phyloP scores from a whole-genome alignment of 2,797 vertebrate genomes.

The Tinamus major region DNA sequence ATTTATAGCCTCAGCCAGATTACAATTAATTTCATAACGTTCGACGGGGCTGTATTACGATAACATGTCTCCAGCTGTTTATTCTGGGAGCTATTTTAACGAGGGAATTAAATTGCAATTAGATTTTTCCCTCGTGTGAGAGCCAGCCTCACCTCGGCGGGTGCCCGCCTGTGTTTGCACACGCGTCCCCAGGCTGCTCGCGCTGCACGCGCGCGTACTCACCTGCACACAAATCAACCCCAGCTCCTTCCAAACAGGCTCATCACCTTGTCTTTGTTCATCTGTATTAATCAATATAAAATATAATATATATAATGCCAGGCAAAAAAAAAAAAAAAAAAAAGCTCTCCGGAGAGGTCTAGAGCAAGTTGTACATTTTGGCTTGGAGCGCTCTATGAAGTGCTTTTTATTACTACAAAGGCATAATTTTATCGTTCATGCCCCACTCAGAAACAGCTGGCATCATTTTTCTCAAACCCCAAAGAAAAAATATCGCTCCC shows the following conservation, averaged over 20 bases:
- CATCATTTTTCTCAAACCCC: slow-evolving; percentile 28
- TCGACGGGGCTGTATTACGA: background rate
- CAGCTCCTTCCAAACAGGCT: background rate
- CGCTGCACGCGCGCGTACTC: background rate
- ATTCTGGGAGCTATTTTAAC: background rate
- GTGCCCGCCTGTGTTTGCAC: fast-evolving
- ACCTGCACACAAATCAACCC: background rate
- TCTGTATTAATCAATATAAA: background rate
- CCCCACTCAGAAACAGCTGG: slow-evolving; percentile 35
- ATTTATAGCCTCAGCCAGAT: background rate
- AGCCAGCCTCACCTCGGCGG: background rate
- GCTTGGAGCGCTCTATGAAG: background rate
- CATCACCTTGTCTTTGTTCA: background rate
- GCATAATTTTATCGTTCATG: slow-evolving; percentile 25
- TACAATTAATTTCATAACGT: background rate
- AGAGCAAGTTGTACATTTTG: background rate
- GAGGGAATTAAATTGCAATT: background rate
- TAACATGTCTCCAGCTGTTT: background rate
- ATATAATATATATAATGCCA: background rate
- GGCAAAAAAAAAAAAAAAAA: background rate
- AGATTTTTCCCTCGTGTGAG: no score
- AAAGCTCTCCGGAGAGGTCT: background rate
- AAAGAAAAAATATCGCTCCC: background rate
- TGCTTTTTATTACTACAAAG: slow-evolving; percentile 1
- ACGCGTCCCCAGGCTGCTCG: no score